Conservation (phyloP, 2,797 vertebrate genomes). For the Falco cherrug region DNA sequence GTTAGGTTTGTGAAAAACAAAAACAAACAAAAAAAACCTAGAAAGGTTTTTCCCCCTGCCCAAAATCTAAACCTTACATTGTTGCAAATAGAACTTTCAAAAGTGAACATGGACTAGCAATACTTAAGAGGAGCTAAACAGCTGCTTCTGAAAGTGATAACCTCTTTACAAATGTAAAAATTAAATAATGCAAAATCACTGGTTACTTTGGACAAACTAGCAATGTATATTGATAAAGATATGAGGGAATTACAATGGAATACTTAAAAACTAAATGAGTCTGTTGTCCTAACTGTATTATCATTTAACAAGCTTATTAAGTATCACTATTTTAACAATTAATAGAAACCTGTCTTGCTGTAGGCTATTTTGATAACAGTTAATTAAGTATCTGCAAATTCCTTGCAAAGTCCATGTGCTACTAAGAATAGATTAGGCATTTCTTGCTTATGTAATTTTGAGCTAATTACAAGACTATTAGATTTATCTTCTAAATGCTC, state of each 20-base stretch:
- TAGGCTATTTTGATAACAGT: conserved; percentile 73
- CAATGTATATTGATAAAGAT: conserved; percentile 63
- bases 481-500: conserved; percentile 77
- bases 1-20: not conserved
- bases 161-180: not conserved
- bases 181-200: not conserved
- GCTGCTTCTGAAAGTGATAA: not conserved
- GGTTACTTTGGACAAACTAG: not conserved
- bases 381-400: conserved; percentile 74
- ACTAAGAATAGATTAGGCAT: conserved; percentile 76
- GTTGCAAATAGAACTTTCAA: not conserved
- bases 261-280: conserved; percentile 50
- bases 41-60: not conserved
- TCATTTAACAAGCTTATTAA: conserved; percentile 72
- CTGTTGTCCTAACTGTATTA: conserved; percentile 67
- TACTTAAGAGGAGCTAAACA: not conserved
- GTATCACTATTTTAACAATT: conserved; percentile 73
- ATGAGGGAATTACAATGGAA: conserved; percentile 25
- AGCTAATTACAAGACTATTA: conserved; percentile 79
- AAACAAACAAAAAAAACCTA: no score
- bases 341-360: conserved; percentile 74
- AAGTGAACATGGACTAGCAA: not conserved
- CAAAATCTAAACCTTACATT: not conserved
- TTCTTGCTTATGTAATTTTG: conserved; percentile 78
- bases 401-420: conserved; percentile 71